These are phyloP conservation scores for Phaethornis superciliosus DNA, from an alignment of 2,113 vertebrate genomes.

Conservation along the genomic window DNA sequence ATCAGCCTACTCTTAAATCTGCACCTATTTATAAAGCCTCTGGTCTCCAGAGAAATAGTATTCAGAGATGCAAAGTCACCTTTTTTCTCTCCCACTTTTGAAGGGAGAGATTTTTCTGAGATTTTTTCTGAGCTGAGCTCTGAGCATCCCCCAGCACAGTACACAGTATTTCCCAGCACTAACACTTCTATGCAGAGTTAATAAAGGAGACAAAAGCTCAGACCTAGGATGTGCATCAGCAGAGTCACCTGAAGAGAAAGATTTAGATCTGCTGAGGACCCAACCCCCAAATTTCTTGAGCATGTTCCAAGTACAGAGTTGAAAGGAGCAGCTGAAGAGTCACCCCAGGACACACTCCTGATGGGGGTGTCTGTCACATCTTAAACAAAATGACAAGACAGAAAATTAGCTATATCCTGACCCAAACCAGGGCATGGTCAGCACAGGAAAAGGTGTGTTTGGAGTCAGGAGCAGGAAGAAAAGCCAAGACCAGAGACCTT, in stretches of 20 bases:
- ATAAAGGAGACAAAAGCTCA: background rate
- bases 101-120: background rate
- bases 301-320: background rate
- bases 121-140: background rate
- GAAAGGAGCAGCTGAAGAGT: background rate
- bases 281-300: accelerated
- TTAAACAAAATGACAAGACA: too few species aligned
- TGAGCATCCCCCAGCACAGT: accelerated
- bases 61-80: background rate
- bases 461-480: background rate
- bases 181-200: background rate
- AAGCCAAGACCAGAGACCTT: background rate
- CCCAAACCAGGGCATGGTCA: too few species aligned
- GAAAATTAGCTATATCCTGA: too few species aligned
- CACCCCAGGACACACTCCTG: background rate
- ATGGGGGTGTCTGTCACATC: accelerated
- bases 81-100: accelerated
- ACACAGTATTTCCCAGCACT: accelerated
- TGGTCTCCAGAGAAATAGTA: accelerated
- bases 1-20: background rate
- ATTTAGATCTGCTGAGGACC: background rate
- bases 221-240: background rate
- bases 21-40: background rate
- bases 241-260: background rate
- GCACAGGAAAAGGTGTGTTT: too few species aligned